phyloP scores from a whole-genome alignment of 2,113 vertebrate genomes.

The Murina feae region DNA sequence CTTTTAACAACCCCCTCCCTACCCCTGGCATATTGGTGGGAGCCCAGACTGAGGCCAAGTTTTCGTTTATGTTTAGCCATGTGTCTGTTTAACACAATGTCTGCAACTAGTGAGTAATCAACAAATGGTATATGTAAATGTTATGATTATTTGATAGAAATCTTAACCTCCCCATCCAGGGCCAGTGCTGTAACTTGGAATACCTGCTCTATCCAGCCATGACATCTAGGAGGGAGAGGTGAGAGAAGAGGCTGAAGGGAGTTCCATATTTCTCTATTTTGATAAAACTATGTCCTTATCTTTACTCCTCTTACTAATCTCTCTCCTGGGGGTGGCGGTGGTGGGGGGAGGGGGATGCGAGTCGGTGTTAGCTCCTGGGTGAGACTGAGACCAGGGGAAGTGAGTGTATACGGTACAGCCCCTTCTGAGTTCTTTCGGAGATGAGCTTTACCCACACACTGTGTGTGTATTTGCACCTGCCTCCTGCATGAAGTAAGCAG shows the following conservation, averaged over 20 bases:
- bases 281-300: neutral
- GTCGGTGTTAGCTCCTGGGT: neutral
- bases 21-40: neutral
- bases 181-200: neutral
- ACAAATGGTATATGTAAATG: neutral
- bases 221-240: neutral
- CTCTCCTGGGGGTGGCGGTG: neutral
- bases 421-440: neutral
- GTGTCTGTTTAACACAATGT: neutral
- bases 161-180: neutral
- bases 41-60: no score
- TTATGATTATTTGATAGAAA: neutral
- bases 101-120: neutral
- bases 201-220: neutral
- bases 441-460: neutral
- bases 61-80: neutral
- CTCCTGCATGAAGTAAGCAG: neutral
- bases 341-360: neutral
- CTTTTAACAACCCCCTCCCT: rapidly evolving
- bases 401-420: neutral
- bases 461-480: neutral
- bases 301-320: neutral
- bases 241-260: neutral
- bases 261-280: neutral
- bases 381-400: neutral